Evolutionary conservation across 2,888 invertebrate species (phyloP).

Genomic region (Drosophila stalkeri): DNA sequence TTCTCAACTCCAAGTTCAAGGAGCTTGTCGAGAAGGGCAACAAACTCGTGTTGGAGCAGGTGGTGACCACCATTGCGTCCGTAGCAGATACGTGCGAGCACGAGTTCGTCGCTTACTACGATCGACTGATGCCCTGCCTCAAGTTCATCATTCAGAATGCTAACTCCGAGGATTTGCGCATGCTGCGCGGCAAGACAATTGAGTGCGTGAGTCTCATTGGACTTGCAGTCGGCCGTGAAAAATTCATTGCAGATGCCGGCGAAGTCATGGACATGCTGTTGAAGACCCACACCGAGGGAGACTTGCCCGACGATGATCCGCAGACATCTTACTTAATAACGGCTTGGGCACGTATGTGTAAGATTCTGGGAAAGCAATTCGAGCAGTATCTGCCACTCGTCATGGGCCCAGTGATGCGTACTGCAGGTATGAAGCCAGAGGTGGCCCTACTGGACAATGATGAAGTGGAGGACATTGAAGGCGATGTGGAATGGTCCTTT

Average conservation of each 20-base stretch:
- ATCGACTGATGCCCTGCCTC: conserved; percentile 95
- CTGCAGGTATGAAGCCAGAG: conserved; percentile 95
- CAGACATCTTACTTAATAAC: conserved; percentile 99
- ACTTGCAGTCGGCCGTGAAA: conserved; percentile 92
- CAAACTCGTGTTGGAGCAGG: conserved; percentile 97
- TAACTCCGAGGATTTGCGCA: conserved; percentile 93
- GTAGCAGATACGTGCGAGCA: conserved; percentile 99
- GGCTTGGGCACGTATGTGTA: conserved; percentile 99
- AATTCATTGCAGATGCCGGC: conserved; percentile 95
- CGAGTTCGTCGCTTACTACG: conserved; percentile 97
- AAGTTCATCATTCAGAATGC: conserved; percentile 99
- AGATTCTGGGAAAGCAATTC: conserved; percentile 94
- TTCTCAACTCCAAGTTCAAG: conserved; percentile 96
- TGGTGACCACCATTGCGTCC: conserved; percentile 98
- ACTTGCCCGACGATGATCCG: conserved; percentile 96
- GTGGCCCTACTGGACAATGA: conserved; percentile 94
- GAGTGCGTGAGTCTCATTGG: conserved; percentile 99
- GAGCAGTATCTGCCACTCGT: conserved; percentile 95
- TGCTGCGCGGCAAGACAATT: conserved; percentile 98
- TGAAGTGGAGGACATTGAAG: conserved; percentile 91
- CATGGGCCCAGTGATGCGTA: conserved; percentile 95
- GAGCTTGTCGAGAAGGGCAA: conserved; percentile 97
- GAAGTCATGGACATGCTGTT: conserved; percentile 98
- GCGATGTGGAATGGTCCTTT: conserved; percentile 95
- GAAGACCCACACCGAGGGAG: conserved; percentile 94